Percentiles rank a stretch among this genome's conserved stretches.
Evolutionary conservation across 2,113 vertebrate species (phyloP).

Genomic region (human): DNA sequence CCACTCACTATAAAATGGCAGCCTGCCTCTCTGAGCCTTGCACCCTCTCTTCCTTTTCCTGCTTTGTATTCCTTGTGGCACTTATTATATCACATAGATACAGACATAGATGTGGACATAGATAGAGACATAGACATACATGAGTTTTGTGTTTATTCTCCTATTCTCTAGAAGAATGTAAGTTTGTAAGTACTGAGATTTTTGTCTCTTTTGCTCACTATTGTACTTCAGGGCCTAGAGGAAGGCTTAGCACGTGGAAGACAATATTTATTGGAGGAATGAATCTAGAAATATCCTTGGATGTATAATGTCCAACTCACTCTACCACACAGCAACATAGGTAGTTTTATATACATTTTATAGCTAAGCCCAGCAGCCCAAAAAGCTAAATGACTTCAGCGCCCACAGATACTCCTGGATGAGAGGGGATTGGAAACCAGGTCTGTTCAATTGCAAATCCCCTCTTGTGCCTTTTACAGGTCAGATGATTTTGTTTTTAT

Average conservation of each 20-base stretch:
- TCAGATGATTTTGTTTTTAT: not conserved
- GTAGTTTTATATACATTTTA: not conserved
- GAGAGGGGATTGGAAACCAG: not conserved
- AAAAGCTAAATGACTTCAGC: not conserved
- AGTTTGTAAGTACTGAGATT: not conserved
- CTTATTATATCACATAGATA: not conserved
- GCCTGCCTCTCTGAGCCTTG: accelerated
- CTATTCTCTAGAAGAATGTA: not conserved
- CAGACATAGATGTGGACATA: too few relatives aligned
- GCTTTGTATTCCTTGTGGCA: not conserved
- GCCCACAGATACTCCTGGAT: not conserved
- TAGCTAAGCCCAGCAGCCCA: not conserved
- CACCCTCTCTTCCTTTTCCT: not conserved
- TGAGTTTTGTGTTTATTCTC: not conserved
- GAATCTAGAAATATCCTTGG: not conserved
- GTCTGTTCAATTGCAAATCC: not conserved
- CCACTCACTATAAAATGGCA: not conserved
- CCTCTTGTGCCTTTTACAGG: not conserved
- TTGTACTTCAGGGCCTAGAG: not conserved
- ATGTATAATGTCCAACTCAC: accelerated
- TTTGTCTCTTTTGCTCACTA: not conserved
- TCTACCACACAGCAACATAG: not conserved
- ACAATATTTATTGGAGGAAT: not conserved
- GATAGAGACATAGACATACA: accelerated
- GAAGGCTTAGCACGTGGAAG: not conserved